phyloP scores from a whole-genome alignment of 2,113 vertebrate species.

The Caloenas nicobarica region DNA sequence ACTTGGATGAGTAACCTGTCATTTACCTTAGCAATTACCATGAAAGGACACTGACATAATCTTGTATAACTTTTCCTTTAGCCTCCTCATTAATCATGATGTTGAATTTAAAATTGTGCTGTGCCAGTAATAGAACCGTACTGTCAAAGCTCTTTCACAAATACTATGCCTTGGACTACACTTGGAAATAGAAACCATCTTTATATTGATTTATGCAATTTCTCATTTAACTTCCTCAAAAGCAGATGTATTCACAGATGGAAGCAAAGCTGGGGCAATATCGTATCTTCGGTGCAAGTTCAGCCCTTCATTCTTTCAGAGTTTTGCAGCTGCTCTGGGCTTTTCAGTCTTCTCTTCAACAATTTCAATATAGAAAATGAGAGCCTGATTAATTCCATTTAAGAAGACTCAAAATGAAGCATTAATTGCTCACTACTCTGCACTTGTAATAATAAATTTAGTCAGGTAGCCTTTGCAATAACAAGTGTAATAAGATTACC shows the following conservation, averaged over 20 bases:
- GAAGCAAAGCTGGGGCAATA: constrained; percentile 47
- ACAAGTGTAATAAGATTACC: constrained; percentile 47
- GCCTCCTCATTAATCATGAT: background rate
- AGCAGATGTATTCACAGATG: constrained; percentile 58
- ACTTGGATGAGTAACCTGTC: background rate
- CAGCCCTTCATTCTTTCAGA: constrained; percentile 45
- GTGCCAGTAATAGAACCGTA: background rate
- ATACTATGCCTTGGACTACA: background rate
- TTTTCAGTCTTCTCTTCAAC: constrained; percentile 46
- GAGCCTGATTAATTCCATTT: constrained; percentile 59
- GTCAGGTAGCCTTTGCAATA: constrained; percentile 58
- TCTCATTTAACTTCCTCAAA: constrained; percentile 54
- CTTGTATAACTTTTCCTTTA: background rate
- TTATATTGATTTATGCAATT: constrained; percentile 45
- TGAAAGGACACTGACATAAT: background rate
- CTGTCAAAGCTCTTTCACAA: constrained; percentile 20
- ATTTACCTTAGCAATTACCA: background rate
- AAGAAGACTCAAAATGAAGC: constrained; percentile 35
- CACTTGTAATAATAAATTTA: constrained; percentile 44
- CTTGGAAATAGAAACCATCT: constrained; percentile 23
- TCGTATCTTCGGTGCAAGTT: constrained; percentile 18
- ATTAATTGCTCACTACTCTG: constrained; percentile 48
- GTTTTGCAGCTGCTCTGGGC: constrained; percentile 52
- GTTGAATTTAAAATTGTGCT: background rate
- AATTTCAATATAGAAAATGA: constrained; percentile 57